Base-by-base conservation (phyloP, 2,797 vertebrate species). In the Carcharodon carcharias region DNA sequence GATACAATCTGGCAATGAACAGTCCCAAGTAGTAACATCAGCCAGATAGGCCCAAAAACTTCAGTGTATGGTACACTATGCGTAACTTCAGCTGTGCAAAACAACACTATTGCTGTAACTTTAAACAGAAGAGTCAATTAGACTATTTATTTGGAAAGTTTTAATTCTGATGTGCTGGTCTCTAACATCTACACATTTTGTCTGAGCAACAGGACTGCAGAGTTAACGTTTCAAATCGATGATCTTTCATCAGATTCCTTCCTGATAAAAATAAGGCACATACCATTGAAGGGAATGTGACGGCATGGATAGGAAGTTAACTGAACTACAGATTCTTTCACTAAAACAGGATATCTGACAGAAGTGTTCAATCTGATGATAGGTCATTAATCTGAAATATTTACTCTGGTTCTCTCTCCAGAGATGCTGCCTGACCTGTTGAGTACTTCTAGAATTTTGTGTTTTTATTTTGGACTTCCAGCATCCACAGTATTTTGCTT, bases 1-100 rank as follows among this genome's bases (percentile, higher is more conserved):
- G 99, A 99, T 97, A 99, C 99, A 96, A 99, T 99, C 98, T 99
- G 99, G 98, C 99, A 99, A 97, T 99, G 99, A 96, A 99, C 99
- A 73, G 99, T 99, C 97, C 99, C 99, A 97, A 99, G 98, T 88
- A 99, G 98, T 98, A 99, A 96, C 99, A 99, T 99, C 77, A 99
- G 98, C 99, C 99, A 99, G 98, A 99, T 80, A 26, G 98, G 98
- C 96, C 98, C 99, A 58, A 99, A 98, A 97, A 99, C 99, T 98
- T 99, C 99, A 0, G 99, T 99, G 97, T 98, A 97, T n/a, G 99
- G 99, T 97, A 99, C 98, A 97, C 97, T 98, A 97, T 99, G 99
- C 96, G 98, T 97, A 97, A 98, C 98, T 92, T 98, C 97, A 97
- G 98, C 97, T 97, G 97, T 98, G 97, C 96, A 98, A 96, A 98